Conservation (phyloP, 2,797 vertebrate genomes). For the Columba guinea region DNA sequence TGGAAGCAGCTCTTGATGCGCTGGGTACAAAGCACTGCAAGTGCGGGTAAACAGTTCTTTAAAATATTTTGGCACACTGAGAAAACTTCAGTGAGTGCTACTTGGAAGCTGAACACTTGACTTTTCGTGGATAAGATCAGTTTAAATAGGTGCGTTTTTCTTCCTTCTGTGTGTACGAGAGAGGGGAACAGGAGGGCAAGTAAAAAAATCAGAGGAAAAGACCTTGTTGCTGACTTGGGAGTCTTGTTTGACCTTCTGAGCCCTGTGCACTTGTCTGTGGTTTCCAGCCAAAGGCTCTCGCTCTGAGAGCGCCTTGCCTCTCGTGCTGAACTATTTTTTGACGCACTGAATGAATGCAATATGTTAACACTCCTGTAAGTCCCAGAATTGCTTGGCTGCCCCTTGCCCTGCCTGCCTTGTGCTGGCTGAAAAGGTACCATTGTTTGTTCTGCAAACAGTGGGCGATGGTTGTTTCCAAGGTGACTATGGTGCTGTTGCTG, state of each 20-base stretch:
- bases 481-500: slow-evolving; percentile 79
- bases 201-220: slow-evolving; percentile 54
- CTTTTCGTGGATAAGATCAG: slow-evolving; percentile 56
- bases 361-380: slow-evolving; percentile 78
- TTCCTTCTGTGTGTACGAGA: slow-evolving; percentile 40
- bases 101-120: slow-evolving; percentile 55
- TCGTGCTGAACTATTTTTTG: slow-evolving; percentile 75
- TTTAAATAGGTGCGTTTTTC: slow-evolving; percentile 67
- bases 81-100: slow-evolving; percentile 40
- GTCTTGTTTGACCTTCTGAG: slow-evolving; percentile 62
- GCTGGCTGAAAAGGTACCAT: slow-evolving; percentile 89
- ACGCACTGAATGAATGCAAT: slow-evolving; percentile 76
- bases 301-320: slow-evolving; percentile 62
- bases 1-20: slow-evolving; percentile 52
- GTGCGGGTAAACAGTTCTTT: slow-evolving; percentile 37
- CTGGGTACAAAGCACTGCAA: slow-evolving; percentile 56
- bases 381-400: slow-evolving; percentile 80
- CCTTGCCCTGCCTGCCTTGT: slow-evolving; percentile 82
- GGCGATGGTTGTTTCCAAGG: slow-evolving; percentile 89
- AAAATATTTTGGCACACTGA: slow-evolving; percentile 64
- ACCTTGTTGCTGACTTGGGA: slow-evolving; percentile 33
- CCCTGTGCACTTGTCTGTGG: slow-evolving; percentile 55
- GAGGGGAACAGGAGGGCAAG: slow-evolving; percentile 59
- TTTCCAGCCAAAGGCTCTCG: slow-evolving; percentile 73
- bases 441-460: slow-evolving; percentile 96